Conservation (phyloP, 2,113 vertebrate species). For the Hydrolagus affinis region DNA sequence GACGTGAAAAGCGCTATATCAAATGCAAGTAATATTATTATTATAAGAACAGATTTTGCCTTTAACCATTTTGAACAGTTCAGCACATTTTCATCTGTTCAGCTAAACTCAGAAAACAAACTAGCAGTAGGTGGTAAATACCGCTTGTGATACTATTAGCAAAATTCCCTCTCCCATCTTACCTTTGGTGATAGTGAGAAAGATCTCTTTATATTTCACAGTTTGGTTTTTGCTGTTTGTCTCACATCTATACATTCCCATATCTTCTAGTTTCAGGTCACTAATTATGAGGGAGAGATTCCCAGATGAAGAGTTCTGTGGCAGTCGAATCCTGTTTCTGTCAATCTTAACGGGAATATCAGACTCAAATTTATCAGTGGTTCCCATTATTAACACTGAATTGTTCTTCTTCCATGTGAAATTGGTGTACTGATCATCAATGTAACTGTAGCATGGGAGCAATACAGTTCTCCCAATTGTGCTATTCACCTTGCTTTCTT, state of each 20-base stretch:
- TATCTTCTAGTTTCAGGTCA: background rate
- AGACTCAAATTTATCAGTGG: background rate
- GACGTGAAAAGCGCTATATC: too few species aligned
- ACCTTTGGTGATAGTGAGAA: constrained; percentile 12
- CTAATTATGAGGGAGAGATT: constrained; percentile 25
- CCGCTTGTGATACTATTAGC: too few species aligned
- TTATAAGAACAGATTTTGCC: too few species aligned
- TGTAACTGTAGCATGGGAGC: background rate
- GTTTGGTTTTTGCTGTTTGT: background rate
- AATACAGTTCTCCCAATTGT: constrained; percentile 15
- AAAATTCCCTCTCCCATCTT: background rate
- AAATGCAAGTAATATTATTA: too few species aligned
- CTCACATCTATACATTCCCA: constrained; percentile 13
- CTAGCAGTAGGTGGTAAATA: too few species aligned
- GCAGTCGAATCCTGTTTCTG: constrained; percentile 10
- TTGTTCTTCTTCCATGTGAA: constrained; percentile 23
- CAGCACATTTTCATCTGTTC: too few species aligned
- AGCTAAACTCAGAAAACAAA: too few species aligned
- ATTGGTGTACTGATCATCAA: background rate
- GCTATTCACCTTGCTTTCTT: constrained; percentile 13
- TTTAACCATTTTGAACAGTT: too few species aligned
- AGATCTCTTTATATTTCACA: constrained; percentile 2
- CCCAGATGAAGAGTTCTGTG: background rate
- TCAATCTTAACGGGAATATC: background rate
- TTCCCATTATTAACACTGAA: background rate